A percentile compares a stretch with the other conserved stretches of the same genome.
phyloP scores from a whole-genome alignment of 2,113 vertebrate species.

The Bombycilla garrulus region DNA sequence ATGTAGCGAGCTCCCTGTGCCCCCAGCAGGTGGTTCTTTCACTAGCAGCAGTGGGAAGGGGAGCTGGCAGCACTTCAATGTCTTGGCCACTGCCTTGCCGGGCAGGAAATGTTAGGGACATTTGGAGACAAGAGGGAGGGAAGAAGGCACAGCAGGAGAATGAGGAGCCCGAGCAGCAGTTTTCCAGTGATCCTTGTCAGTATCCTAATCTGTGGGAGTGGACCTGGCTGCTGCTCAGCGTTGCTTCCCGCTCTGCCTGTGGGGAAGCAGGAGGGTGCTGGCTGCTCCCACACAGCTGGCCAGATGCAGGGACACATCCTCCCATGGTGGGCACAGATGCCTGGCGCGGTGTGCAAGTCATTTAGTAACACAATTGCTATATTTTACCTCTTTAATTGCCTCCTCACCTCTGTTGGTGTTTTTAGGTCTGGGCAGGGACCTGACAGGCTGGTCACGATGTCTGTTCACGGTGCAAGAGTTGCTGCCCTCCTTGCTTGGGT shows the following conservation, averaged over 20 bases:
- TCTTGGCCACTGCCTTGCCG: not conserved
- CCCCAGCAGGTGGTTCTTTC: not conserved
- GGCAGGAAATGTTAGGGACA: not conserved
- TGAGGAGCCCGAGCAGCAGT: not conserved
- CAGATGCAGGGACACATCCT: not conserved
- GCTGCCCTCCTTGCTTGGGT: slow-evolving; percentile 79
- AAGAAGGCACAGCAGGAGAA: not conserved
- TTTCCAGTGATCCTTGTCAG: not conserved
- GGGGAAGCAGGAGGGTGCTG: not conserved
- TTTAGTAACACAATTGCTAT: not conserved
- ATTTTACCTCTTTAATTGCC: not conserved
- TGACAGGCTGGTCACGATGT: slow-evolving; percentile 62
- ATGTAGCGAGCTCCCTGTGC: not conserved
- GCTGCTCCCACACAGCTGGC: not conserved
- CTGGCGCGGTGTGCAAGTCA: rapidly evolving
- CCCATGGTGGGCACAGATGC: rapidly evolving
- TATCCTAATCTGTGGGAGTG: not conserved
- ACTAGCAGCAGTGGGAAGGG: not conserved
- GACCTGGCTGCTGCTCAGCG: not conserved
- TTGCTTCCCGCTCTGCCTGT: not conserved
- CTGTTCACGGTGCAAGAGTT: slow-evolving; percentile 60
- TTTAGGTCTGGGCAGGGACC: slow-evolving; percentile 7
- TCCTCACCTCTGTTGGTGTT: not conserved
- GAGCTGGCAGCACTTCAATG: not conserved
- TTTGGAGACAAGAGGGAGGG: not conserved